phyloP scores from a whole-genome alignment of 2,797 vertebrate genomes.

The Botia kubotai region DNA sequence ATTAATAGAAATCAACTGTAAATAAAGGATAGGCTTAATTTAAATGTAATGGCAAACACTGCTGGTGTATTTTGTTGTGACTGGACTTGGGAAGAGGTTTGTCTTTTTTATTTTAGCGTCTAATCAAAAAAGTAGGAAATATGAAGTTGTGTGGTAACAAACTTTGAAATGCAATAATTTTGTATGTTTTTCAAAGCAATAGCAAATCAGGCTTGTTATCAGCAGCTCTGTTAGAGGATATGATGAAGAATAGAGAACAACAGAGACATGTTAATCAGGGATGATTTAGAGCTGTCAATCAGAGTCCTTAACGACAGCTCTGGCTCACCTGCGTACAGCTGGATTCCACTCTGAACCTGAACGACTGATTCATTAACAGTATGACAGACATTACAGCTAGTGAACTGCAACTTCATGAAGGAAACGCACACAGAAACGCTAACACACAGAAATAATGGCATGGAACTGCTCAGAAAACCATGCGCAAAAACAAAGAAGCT shows the following conservation, averaged over 20 bases:
- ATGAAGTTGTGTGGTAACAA: too few relatives aligned
- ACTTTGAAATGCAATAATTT: too few relatives aligned
- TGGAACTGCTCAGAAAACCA: conserved; percentile 13
- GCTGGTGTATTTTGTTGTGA: too few relatives aligned
- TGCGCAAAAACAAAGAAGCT: neutral
- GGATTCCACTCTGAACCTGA: neutral
- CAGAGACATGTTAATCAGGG: neutral
- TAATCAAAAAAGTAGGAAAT: too few relatives aligned
- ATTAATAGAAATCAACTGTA: too few relatives aligned
- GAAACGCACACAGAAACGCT: neutral
- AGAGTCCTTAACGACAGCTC: neutral
- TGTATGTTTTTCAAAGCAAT: too few relatives aligned
- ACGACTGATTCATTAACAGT: neutral
- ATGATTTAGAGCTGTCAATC: neutral
- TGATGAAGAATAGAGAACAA: neutral
- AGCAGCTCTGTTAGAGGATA: neutral
- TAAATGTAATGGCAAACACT: too few relatives aligned
- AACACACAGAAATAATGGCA: neutral
- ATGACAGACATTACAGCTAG: neutral
- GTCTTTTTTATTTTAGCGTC: too few relatives aligned
- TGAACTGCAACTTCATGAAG: neutral
- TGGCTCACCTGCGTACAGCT: neutral
- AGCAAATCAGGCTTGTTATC: neutral
- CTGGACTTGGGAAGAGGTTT: too few relatives aligned
- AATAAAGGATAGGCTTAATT: too few relatives aligned